A percentile compares a stretch with the other conserved stretches of the same genome.
Conservation (phyloP, 2,113 vertebrate genomes). For the Leucosticte australis region DNA sequence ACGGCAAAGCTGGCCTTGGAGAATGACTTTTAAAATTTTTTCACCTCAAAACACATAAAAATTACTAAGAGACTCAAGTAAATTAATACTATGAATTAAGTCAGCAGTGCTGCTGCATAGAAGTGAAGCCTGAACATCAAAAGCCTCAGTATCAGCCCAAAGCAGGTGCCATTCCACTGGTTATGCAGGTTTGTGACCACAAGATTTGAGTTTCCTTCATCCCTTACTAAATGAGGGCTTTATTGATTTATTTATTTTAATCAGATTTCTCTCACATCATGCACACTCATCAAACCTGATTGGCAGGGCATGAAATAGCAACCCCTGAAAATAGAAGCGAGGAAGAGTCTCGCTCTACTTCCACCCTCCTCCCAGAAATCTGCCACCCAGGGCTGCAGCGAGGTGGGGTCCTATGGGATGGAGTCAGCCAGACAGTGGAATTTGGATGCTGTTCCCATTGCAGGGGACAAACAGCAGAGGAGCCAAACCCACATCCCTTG, state of each 20-base stretch:
- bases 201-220: background rate
- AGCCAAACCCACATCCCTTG: background rate
- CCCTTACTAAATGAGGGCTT: background rate
- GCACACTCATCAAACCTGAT: background rate
- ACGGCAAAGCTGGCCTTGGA: background rate
- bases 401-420: fast-evolving
- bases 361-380: background rate
- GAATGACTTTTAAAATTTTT: background rate
- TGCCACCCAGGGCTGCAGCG: fast-evolving
- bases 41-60: background rate
- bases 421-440: fast-evolving
- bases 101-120: background rate
- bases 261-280: background rate
- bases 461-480: background rate
- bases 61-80: background rate
- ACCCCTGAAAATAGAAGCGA: background rate
- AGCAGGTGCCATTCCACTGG: background rate
- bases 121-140: background rate
- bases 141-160: background rate
- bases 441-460: fast-evolving
- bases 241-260: background rate
- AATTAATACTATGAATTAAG: background rate
- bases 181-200: background rate
- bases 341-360: background rate
- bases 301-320: background rate